These are phyloP conservation scores for Oreochromis spilurus DNA, from an alignment of 2,113 vertebrate genomes.

Conservation along the genomic window DNA sequence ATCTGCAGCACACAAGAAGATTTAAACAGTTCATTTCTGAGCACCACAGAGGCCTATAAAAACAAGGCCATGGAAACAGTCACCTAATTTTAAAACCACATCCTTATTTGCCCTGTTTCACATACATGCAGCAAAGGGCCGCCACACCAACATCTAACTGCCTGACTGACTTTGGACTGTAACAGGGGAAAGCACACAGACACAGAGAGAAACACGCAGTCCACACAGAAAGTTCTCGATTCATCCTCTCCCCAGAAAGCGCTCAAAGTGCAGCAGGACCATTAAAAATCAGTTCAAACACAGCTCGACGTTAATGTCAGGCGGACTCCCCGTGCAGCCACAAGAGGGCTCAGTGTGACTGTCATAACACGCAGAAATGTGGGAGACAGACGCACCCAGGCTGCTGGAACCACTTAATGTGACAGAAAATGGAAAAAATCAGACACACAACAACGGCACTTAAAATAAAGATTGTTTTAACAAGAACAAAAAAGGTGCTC, in stretches of 20 bases:
- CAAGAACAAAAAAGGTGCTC: neutral
- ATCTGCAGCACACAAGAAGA: neutral
- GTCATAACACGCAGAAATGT: neutral
- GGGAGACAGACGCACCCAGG: neutral
- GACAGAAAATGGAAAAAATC: neutral
- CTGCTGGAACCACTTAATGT: neutral
- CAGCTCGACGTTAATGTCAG: neutral
- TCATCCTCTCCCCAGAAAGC: neutral
- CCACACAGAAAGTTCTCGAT: neutral
- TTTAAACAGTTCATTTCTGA: neutral
- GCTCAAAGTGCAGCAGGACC: neutral
- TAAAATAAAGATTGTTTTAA: neutral
- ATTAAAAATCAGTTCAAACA: neutral
- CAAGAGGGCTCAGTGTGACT: conserved; percentile 16
- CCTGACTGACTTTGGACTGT: neutral
- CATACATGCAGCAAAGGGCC: neutral
- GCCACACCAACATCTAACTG: neutral
- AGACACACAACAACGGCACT: too few relatives aligned
- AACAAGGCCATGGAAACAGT: neutral
- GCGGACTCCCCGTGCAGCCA: neutral
- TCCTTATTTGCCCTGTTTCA: neutral
- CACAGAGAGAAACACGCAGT: neutral
- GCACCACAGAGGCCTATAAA: neutral
- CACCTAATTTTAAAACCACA: neutral
- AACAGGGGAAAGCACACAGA: neutral